phyloP scores from a whole-genome alignment of 2,888 invertebrate genomes.

The Mechanitis mazaeus region DNA sequence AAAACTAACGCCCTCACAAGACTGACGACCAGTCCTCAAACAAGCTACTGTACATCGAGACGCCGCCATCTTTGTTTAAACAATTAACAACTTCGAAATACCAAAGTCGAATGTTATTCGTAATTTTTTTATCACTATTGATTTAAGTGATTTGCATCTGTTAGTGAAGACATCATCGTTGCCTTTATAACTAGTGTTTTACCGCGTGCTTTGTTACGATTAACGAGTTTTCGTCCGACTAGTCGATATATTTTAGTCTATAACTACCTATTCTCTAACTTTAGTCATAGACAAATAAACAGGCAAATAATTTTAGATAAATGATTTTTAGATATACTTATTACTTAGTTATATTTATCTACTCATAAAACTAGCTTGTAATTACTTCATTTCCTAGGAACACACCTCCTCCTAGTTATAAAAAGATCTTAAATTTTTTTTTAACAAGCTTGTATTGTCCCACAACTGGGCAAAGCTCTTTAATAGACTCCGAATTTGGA shows the following conservation, averaged over 20 bases:
- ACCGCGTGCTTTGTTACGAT: constrained; percentile 20
- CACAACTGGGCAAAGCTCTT: too few relatives aligned
- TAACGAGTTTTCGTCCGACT: constrained; percentile 6
- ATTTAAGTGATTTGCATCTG: constrained; percentile 26
- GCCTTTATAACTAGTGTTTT: constrained; percentile 16
- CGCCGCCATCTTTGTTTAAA: constrained; percentile 47
- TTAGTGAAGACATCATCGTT: constrained; percentile 26
- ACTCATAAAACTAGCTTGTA: too few relatives aligned
- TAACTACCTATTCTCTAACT: too few relatives aligned
- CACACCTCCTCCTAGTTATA: too few relatives aligned
- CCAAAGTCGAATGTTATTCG: constrained; percentile 37
- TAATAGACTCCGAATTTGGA: too few relatives aligned
- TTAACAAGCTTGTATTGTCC: too few relatives aligned
- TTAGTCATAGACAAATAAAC: too few relatives aligned
- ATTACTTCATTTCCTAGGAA: too few relatives aligned
- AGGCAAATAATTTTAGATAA: too few relatives aligned
- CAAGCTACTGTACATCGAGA: constrained; percentile 50
- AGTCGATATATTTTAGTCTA: constrained; percentile 1
- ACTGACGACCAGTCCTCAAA: constrained; percentile 32
- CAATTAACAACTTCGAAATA: constrained; percentile 50
- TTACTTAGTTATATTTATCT: too few relatives aligned
- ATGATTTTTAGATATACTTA: too few relatives aligned
- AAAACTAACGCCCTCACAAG: constrained; percentile 10
- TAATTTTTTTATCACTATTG: constrained; percentile 32
- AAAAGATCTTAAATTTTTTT: too few relatives aligned